Conservation (phyloP, 2,113 vertebrate genomes). For the Lasiurus cinereus region DNA sequence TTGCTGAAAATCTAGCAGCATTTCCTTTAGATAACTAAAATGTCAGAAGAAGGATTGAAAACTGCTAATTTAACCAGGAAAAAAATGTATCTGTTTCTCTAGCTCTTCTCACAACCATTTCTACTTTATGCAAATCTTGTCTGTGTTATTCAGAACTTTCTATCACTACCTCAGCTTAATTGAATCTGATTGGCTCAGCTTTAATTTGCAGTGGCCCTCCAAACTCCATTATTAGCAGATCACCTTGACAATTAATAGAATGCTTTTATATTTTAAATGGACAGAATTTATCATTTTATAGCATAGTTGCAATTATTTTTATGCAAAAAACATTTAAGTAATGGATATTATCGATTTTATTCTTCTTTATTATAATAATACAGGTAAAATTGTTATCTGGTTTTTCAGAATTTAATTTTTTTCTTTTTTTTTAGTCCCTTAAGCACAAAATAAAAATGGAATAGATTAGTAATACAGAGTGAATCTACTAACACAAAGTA, state of each 20-base stretch:
- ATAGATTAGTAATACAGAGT: not conserved
- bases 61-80: not conserved
- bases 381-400: not conserved
- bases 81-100: slow-evolving; percentile 15
- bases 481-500: not conserved
- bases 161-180: not conserved
- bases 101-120: not conserved
- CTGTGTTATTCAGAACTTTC: slow-evolving; percentile 11
- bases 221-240: slow-evolving; percentile 32
- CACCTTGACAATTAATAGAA: slow-evolving; percentile 1
- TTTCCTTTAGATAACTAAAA: slow-evolving; percentile 50
- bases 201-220: not conserved
- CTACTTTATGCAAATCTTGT: not conserved
- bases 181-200: not conserved
- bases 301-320: slow-evolving; percentile 2
- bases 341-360: not conserved
- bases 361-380: not conserved
- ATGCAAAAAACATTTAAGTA: not conserved
- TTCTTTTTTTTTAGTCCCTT: not conserved
- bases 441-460: not conserved
- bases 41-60: slow-evolving; percentile 38
- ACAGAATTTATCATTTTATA: not conserved
- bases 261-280: slow-evolving; percentile 33
- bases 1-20: slow-evolving; percentile 12
- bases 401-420: slow-evolving; percentile 39